Base-by-base conservation (phyloP, 2,888 invertebrate genomes). In the Thereva unica region DNA sequence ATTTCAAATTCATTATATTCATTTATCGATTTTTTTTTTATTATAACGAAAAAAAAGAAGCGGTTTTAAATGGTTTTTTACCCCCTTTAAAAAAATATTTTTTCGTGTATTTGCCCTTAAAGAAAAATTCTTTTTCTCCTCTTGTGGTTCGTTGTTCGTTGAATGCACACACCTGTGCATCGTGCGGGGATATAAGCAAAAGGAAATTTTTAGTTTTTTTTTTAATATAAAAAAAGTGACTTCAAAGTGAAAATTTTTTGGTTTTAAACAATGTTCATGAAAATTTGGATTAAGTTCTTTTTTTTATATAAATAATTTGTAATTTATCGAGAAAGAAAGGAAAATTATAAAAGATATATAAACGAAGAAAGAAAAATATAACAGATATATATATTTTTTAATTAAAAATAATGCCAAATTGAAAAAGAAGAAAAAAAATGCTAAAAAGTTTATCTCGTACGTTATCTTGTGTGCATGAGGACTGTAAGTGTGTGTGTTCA, bases 391-490 rank as follows among this genome's bases (percentile, higher is more conserved):
- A 23, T 23, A 23, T 23, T 7, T 42, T 56, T 40, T 37, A 40
- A 7, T 41, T 12, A 38, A 37, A n/a, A 35, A 57, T 50, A 61
- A 50, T 41, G 49, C 50, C 41, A 61, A 50, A 50, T 6, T 35
- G 50, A 50, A 50, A 50, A 6, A 50, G 23, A 47, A 59, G 50
- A 44, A 50, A 45, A 53, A 68, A 66, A 68, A 68, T 68, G 68
- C 59, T 68, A 66, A 68, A 65, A 68, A 68, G 66, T 68, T 68
- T 68, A 68, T 68, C 68, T 68, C 63, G 56, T 68, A 68, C 68
- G 68, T 68, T 68, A 68, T 66, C 66, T 68, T 56, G 63, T 66
- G 66, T 66, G 63, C 56, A 64, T 68, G 64, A 64, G 66, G 64
- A 41, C 35, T 66, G 67, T 53, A 47, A 52, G 64, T 69, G 67